Percentiles rank a stretch among this genome's conserved stretches.
Evolutionary conservation across 2,113 vertebrate genomes (phyloP).

Genomic region (Syngnathus floridae): DNA sequence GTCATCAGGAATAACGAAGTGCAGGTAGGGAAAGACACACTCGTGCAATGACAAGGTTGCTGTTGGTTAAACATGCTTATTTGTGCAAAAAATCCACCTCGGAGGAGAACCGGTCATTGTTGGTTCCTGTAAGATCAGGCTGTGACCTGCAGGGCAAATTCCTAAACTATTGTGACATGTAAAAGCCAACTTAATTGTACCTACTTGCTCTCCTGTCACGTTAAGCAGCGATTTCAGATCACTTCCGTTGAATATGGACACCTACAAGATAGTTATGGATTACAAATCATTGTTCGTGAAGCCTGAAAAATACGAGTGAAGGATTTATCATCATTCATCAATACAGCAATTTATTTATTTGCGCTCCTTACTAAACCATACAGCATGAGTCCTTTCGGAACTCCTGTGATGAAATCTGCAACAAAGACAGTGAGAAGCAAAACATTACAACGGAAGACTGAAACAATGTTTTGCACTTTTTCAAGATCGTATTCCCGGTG

Average conservation of each 20-base stretch:
- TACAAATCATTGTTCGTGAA: not conserved
- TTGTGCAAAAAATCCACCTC: not conserved
- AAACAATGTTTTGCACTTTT: conserved; percentile 4
- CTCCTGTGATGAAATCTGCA: conserved; percentile 84
- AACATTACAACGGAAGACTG: not conserved
- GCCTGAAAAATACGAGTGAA: not conserved
- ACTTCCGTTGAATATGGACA: conserved; percentile 79
- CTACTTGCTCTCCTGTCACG: conserved; percentile 86
- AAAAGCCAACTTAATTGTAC: conserved; percentile 35
- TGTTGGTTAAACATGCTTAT: not conserved
- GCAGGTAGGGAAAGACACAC: too few relatives aligned
- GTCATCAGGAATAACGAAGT: too few relatives aligned
- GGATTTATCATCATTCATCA: not conserved
- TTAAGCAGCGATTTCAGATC: conserved; percentile 77
- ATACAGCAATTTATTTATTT: not conserved
- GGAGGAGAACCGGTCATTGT: not conserved
- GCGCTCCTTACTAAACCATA: conserved; percentile 81
- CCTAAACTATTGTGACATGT: conserved; percentile 23
- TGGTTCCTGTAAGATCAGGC: conserved; percentile 5
- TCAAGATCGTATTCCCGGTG: not conserved
- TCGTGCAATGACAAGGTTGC: not conserved
- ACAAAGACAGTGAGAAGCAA: conserved; percentile 12
- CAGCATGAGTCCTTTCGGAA: conserved; percentile 83
- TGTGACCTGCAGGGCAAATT: not conserved
- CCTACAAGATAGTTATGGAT: conserved; percentile 56